Conservation (phyloP, 2,888 invertebrate genomes). For the Hecatera dysodea region DNA sequence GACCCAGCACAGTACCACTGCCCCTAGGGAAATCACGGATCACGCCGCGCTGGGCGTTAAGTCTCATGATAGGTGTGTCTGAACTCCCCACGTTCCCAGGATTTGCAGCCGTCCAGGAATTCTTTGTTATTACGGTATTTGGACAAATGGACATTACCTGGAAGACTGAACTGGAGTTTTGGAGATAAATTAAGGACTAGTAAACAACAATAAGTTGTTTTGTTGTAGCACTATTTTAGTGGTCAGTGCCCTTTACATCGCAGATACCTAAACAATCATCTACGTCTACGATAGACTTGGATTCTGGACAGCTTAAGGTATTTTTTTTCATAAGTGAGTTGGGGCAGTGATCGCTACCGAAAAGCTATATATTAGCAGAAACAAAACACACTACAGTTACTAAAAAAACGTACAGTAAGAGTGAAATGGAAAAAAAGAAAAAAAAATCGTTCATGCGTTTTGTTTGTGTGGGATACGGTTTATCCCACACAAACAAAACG, state of each 20-base stretch:
- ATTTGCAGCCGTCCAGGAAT: slow-evolving; percentile 63
- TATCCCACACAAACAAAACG: background rate
- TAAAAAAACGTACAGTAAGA: background rate
- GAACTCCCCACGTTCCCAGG: slow-evolving; percentile 59
- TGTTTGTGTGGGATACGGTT: no score
- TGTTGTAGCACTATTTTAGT: no score
- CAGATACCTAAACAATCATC: no score
- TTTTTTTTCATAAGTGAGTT: no score
- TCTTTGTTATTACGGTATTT: slow-evolving; percentile 63
- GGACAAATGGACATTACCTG: slow-evolving; percentile 27
- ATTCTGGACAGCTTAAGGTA: no score
- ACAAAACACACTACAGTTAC: background rate
- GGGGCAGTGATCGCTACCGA: no score
- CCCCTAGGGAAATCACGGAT: slow-evolving; percentile 83
- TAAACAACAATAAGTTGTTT: no score
- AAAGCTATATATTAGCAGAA: no score
- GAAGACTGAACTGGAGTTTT: background rate
- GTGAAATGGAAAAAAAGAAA: background rate
- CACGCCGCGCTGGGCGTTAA: slow-evolving; percentile 78
- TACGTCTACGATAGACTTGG: no score
- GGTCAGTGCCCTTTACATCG: no score
- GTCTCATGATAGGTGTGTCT: slow-evolving; percentile 79
- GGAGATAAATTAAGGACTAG: background rate
- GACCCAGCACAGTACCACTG: slow-evolving; percentile 61
- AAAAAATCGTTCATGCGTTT: no score